Conservation (phyloP, 2,888 invertebrate species). For the Morpho achilles region DNA sequence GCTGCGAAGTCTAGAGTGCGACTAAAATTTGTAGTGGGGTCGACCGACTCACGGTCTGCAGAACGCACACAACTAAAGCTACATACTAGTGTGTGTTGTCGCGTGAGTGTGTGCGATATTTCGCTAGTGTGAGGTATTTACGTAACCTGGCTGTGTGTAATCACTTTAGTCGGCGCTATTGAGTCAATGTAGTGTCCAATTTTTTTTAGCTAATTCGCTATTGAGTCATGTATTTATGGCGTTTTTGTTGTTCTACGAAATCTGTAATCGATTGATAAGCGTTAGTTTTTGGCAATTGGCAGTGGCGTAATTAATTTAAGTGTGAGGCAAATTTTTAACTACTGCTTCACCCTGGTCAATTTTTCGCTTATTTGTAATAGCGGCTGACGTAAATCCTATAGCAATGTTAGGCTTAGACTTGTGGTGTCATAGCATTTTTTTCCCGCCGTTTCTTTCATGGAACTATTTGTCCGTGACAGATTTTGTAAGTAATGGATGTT, state of each 20-base stretch:
- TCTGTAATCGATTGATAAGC: constrained; percentile 51
- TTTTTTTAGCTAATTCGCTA: constrained; percentile 67
- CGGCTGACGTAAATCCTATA: constrained; percentile 18
- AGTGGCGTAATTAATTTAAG: constrained; percentile 41
- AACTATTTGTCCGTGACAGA: constrained; percentile 10
- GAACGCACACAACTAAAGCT: constrained; percentile 46
- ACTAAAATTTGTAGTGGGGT: constrained; percentile 76
- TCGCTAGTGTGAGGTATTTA: constrained; percentile 62
- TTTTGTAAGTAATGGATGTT: constrained; percentile 6
- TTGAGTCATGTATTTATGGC: constrained; percentile 71
- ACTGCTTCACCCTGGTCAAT: constrained; percentile 14
- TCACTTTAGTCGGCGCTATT: constrained; percentile 59
- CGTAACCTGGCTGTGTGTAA: constrained; percentile 69
- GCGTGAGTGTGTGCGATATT: constrained; percentile 40
- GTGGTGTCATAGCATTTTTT: constrained; percentile 15
- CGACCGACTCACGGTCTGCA: constrained; percentile 61
- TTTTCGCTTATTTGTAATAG: constrained; percentile 25
- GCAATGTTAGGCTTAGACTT: constrained; percentile 8
- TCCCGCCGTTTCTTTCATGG: constrained; percentile 13
- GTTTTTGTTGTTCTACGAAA: constrained; percentile 48
- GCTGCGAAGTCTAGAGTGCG: constrained; percentile 58
- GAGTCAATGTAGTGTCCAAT: constrained; percentile 68
- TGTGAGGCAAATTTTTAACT: constrained; percentile 26
- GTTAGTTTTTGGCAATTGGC: constrained; percentile 39
- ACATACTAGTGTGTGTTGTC: constrained; percentile 26